phyloP scores from a whole-genome alignment of 2,797 vertebrate genomes.

The Smutsia temminckii region DNA sequence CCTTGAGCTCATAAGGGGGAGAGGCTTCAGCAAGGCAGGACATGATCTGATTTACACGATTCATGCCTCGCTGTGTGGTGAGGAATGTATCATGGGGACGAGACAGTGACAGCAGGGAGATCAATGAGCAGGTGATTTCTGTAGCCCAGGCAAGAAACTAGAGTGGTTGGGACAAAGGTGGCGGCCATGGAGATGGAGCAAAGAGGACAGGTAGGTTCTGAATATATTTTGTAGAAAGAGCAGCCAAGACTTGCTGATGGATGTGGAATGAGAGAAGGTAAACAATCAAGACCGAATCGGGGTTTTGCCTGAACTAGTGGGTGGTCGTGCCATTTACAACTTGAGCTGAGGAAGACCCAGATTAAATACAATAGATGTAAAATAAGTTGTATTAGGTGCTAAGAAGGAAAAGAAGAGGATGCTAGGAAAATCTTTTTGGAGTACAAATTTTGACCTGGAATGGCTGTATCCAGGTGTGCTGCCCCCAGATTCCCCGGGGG shows the following conservation, averaged over 20 bases:
- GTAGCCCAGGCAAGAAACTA: not conserved
- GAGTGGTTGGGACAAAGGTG: not conserved
- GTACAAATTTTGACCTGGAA: not conserved
- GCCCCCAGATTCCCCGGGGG: not conserved
- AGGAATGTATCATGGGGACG: fast-evolving
- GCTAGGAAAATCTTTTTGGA: not conserved
- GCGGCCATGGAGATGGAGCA: no score
- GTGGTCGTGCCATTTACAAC: not conserved
- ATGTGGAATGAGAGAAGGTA: not conserved
- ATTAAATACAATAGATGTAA: not conserved
- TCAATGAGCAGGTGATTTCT: not conserved
- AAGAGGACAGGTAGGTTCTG: not conserved
- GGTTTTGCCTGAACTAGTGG: not conserved
- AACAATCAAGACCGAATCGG: not conserved
- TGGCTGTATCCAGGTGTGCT: not conserved
- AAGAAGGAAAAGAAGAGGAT: not conserved
- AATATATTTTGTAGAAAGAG: not conserved
- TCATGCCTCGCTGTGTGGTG: no score
- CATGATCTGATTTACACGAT: not conserved
- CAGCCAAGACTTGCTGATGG: no score
- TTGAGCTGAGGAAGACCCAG: not conserved
- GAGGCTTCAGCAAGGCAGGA: not conserved
- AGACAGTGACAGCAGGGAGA: not conserved
- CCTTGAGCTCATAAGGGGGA: not conserved
- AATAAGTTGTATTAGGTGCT: not conserved